Evolutionary conservation across 1,140 invertebrate species (phyloP).

Genomic region (Mycetomoellerius zeteki): DNA sequence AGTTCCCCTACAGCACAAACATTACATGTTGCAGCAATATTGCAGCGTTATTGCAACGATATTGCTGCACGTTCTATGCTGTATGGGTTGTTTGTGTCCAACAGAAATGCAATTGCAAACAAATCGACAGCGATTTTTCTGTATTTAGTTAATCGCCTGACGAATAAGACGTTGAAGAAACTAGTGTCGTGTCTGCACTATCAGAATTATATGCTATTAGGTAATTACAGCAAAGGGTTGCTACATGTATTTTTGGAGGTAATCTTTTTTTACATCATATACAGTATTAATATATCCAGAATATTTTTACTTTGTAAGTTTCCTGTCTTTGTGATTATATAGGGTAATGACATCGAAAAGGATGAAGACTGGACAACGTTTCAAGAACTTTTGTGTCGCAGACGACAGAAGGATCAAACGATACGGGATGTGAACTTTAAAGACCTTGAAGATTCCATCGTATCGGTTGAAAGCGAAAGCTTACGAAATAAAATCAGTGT

Average conservation of each 20-base stretch:
- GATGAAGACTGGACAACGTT: conserved; percentile 52
- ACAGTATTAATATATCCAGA: too few relatives aligned
- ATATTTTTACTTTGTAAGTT: background rate
- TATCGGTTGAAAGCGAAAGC: conserved; percentile 24
- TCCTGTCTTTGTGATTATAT: background rate
- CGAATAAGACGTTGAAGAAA: conserved; percentile 51
- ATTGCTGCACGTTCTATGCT: too few relatives aligned
- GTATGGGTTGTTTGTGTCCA: too few relatives aligned
- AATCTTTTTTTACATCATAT: background rate
- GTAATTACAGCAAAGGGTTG: conserved; percentile 55
- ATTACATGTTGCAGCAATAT: too few relatives aligned
- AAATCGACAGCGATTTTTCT: too few relatives aligned
- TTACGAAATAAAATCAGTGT: conserved; percentile 35
- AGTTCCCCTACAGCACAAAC: too few relatives aligned
- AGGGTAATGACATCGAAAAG: conserved; percentile 36
- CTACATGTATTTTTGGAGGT: conserved; percentile 67
- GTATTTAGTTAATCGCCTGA: conserved; percentile 68
- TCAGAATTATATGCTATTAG: conserved; percentile 68
- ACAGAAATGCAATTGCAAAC: too few relatives aligned
- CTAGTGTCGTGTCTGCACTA: conserved; percentile 68
- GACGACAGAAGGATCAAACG: background rate
- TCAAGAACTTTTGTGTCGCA: conserved; percentile 37
- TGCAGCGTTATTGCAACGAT: too few relatives aligned
- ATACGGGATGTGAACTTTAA: background rate
- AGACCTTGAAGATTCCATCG: background rate